Conservation (phyloP, 1,140 invertebrate genomes). For the Pogonus chalceus region DNA sequence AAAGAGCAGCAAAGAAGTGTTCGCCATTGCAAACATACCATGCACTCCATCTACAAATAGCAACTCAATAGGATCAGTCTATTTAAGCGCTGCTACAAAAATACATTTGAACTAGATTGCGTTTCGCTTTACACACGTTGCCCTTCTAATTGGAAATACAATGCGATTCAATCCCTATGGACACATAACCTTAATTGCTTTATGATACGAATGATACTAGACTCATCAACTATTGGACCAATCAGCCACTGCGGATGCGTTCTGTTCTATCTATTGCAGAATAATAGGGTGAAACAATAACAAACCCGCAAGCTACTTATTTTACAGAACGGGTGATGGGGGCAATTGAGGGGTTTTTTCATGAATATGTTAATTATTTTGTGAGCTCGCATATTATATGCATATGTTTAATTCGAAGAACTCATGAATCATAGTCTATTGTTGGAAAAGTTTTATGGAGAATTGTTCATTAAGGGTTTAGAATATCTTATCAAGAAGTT, state of each 20-base stretch:
- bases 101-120: neutral
- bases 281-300: neutral
- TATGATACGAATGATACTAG: constrained; percentile 1
- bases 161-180: neutral
- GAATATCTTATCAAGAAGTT: no score
- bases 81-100: neutral
- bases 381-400: no score
- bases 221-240: constrained; percentile 4
- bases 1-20: no score
- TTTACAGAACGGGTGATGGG: no score
- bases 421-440: no score
- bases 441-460: no score
- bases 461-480: no score
- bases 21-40: neutral
- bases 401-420: no score
- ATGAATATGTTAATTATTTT: no score
- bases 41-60: neutral
- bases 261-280: no score
- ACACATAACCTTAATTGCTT: constrained; percentile 3
- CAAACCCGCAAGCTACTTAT: no score
- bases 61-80: neutral
- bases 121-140: neutral
- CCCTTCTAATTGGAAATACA: constrained; percentile 2
- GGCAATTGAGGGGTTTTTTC: no score
- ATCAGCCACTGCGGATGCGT: neutral